Evolutionary conservation across 2,888 invertebrate genomes (phyloP).

Genomic region (Chrysina gloriosa): DNA sequence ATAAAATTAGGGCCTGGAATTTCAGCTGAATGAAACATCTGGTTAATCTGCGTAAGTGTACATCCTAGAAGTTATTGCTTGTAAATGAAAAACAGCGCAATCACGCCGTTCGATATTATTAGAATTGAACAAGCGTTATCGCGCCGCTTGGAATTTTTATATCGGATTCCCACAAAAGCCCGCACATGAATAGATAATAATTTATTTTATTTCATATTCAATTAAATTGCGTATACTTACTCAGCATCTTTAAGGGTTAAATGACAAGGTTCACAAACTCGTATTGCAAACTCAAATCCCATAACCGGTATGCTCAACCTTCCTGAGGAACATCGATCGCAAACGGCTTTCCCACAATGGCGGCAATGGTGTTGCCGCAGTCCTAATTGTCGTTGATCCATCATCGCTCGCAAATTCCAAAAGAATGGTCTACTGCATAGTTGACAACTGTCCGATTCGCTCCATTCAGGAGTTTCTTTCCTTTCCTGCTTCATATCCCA

Average conservation of each 20-base stretch:
- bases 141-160: too few relatives aligned
- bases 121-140: too few relatives aligned
- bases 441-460: slow-evolving; percentile 94
- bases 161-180: too few relatives aligned
- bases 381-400: slow-evolving; percentile 94
- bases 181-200: too few relatives aligned
- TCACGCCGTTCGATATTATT: too few relatives aligned
- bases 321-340: slow-evolving; percentile 90
- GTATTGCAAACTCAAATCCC: slow-evolving; percentile 98
- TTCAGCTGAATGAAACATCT: too few relatives aligned
- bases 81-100: too few relatives aligned
- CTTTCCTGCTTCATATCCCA: slow-evolving; percentile 94
- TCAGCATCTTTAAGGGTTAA: slow-evolving; percentile 84
- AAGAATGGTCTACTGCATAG: slow-evolving; percentile 96
- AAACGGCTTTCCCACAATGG: slow-evolving; percentile 95
- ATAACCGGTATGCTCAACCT: slow-evolving; percentile 92
- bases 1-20: too few relatives aligned
- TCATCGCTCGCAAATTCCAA: slow-evolving; percentile 99
- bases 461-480: slow-evolving; percentile 95
- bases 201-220: too few relatives aligned
- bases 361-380: slow-evolving; percentile 92
- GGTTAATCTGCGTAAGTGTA: too few relatives aligned
- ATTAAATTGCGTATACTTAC: slow-evolving; percentile 71
- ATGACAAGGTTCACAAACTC: slow-evolving; percentile 94
- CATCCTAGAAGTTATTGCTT: too few relatives aligned